These are phyloP conservation scores for Xylota segnis DNA, from an alignment of 2,888 invertebrate species.

Conservation along the genomic window DNA sequence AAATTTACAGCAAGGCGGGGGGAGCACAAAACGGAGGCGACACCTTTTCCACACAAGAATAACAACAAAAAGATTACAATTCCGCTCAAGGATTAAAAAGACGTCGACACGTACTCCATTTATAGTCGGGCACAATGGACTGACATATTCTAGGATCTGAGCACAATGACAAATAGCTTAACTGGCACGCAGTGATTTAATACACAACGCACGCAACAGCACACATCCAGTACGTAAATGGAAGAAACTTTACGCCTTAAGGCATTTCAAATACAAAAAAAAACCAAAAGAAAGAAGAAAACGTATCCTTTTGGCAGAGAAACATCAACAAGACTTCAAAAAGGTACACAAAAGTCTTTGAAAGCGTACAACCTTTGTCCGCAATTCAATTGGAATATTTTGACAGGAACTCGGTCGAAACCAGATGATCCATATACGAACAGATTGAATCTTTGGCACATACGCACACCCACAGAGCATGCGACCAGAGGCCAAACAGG, in stretches of 20 bases:
- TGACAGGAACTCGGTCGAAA: constrained; percentile 28
- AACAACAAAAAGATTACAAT: constrained; percentile 50
- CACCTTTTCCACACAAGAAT: not conserved
- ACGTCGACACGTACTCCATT: constrained; percentile 65
- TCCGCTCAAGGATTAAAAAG: constrained; percentile 55
- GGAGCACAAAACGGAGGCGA: constrained; percentile 13
- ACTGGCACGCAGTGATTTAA: constrained; percentile 68
- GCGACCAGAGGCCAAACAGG: not conserved
- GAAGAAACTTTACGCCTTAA: constrained; percentile 30
- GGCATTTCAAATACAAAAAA: constrained; percentile 15
- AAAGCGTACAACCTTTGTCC: constrained; percentile 23
- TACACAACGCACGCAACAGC: constrained; percentile 46
- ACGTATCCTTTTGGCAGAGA: constrained; percentile 21
- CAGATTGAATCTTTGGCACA: not conserved
- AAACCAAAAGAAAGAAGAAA: not conserved
- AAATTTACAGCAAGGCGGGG: constrained; percentile 23
- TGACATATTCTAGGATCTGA: constrained; percentile 57
- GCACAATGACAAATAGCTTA: constrained; percentile 68
- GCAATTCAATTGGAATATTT: constrained; percentile 49
- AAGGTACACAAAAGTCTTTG: constrained; percentile 11
- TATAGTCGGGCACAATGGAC: constrained; percentile 48
- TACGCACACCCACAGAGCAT: not conserved
- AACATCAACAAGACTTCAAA: constrained; percentile 21
- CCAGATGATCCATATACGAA: constrained; percentile 15
- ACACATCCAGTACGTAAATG: constrained; percentile 12